Percentiles rank a stretch among this genome's conserved stretches.
phyloP scores from a whole-genome alignment of 2,888 invertebrate species.

The Parnassius mnemosyne region DNA sequence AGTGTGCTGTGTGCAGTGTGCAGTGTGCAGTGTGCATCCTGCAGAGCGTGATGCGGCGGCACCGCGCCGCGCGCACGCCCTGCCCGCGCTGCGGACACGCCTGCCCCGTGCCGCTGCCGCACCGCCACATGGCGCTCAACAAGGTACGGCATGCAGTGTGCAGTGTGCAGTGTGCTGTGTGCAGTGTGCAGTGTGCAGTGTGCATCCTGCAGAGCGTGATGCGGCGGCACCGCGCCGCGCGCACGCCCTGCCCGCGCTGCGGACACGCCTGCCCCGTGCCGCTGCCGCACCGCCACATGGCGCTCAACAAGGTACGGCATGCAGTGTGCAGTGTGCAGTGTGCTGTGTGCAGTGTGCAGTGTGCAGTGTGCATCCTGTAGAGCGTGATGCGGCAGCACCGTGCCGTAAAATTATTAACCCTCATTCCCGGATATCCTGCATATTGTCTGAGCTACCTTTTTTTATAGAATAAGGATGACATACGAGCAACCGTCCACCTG shows the following conservation, averaged over 20 bases:
- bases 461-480: too few species aligned
- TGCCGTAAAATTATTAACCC: too few species aligned
- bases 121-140: slow-evolving; percentile 90
- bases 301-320: slow-evolving; percentile 87
- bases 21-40: slow-evolving; percentile 77
- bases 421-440: too few species aligned
- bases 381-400: too few species aligned
- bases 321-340: too few species aligned
- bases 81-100: slow-evolving; percentile 93
- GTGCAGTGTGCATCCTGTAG: too few species aligned
- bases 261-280: slow-evolving; percentile 91
- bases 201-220: slow-evolving; percentile 91
- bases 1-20: too few species aligned
- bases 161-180: too few species aligned
- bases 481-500: too few species aligned
- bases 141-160: slow-evolving; percentile 80
- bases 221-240: slow-evolving; percentile 93
- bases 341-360: too few species aligned
- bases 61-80: slow-evolving; percentile 90
- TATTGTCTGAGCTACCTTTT: too few species aligned
- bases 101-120: slow-evolving; percentile 91
- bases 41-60: slow-evolving; percentile 93
- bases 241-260: slow-evolving; percentile 92
- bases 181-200: too few species aligned
- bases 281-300: slow-evolving; percentile 90